Conservation (phyloP, 2,888 invertebrate species). For the Rhamnusium bicolor region DNA sequence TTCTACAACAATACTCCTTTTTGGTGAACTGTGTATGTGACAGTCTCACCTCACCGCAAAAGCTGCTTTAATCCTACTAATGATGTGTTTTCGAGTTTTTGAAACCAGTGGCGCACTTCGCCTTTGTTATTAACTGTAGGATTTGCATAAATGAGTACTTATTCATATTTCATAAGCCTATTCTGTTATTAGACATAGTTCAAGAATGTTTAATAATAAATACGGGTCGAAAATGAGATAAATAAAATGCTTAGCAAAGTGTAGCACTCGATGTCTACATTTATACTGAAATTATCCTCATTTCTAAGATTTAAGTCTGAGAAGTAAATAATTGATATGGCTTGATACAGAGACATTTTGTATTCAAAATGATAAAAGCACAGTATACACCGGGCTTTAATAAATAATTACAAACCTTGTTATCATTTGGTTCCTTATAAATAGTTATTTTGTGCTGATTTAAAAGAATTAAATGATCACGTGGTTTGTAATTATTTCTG, state of each 20-base stretch:
- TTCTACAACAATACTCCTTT: constrained; percentile 64
- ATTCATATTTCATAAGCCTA: not conserved
- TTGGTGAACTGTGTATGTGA: constrained; percentile 63
- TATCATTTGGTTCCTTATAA: no score
- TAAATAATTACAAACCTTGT: no score
- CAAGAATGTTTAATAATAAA: not conserved
- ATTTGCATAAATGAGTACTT: not conserved
- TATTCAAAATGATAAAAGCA: no score
- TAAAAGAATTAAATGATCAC: no score
- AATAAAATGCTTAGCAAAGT: not conserved
- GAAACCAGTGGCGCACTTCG: constrained; percentile 47
- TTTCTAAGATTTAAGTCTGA: no score
- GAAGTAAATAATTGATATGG: no score
- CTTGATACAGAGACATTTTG: no score
- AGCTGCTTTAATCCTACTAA: constrained; percentile 65
- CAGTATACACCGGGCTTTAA: no score
- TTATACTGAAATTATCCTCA: no score
- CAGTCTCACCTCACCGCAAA: constrained; percentile 65
- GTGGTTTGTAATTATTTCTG: no score
- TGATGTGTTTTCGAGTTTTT: constrained; percentile 61
- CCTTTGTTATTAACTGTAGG: not conserved
- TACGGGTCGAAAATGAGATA: not conserved
- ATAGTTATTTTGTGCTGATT: no score
- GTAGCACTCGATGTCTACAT: not conserved
- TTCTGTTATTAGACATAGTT: not conserved